Percentiles rank a stretch among this genome's conserved stretches.
phyloP scores from a whole-genome alignment of 2,113 vertebrate genomes.

The Bubalus kerabau region DNA sequence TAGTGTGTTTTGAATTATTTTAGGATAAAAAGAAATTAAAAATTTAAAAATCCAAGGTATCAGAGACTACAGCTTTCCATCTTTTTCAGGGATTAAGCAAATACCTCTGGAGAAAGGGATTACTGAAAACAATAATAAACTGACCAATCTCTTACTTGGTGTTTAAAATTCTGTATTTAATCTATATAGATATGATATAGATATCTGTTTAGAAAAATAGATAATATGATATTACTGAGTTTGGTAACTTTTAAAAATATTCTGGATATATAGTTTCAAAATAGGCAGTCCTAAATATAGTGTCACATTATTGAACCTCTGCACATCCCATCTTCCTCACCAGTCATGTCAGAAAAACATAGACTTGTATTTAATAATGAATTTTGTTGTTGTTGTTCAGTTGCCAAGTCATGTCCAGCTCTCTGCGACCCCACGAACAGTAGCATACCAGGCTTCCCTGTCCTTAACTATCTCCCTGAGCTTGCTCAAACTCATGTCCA shows the following conservation, averaged over 20 bases:
- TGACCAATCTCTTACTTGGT: neutral
- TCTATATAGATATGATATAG: neutral
- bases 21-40: neutral
- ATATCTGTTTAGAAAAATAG: neutral
- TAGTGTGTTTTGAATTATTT: slow-evolving; percentile 18
- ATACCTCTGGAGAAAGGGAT: neutral
- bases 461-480: neutral
- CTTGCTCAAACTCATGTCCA: neutral
- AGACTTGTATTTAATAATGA: neutral
- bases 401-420: neutral
- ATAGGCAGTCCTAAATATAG: neutral
- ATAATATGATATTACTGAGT: neutral
- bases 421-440: neutral
- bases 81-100: neutral
- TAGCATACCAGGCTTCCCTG: neutral
- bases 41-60: neutral
- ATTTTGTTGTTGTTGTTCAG: neutral
- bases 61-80: neutral
- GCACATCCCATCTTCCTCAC: neutral
- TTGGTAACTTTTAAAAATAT: neutral
- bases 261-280: neutral
- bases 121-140: fast-evolving
- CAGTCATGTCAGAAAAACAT: neutral
- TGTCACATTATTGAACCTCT: neutral
- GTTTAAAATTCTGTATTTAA: slow-evolving; percentile 3